These are phyloP conservation scores for Diachrysia chrysitis DNA, from an alignment of 2,888 invertebrate genomes.

Conservation along the genomic window DNA sequence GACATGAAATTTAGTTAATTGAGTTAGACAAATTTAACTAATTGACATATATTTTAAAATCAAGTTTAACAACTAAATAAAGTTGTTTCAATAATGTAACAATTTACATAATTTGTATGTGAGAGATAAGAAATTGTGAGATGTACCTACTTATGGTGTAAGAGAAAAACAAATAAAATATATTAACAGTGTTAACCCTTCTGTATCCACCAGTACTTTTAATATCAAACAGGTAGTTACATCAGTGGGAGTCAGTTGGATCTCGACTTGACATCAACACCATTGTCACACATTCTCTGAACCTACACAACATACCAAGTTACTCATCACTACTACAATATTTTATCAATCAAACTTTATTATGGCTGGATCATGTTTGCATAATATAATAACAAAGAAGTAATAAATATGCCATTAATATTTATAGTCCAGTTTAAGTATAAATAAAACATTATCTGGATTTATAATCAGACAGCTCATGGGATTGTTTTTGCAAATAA, in stretches of 20 bases:
- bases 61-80: too few relatives aligned
- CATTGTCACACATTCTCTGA: slow-evolving; percentile 42
- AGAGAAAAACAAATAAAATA: not conserved
- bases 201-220: slow-evolving; percentile 22
- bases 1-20: too few relatives aligned
- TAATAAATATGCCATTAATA: too few relatives aligned
- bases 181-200: slow-evolving; percentile 26
- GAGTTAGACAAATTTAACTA: too few relatives aligned
- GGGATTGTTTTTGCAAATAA: too few relatives aligned
- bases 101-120: too few relatives aligned
- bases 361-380: slow-evolving; percentile 8
- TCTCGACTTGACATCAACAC: slow-evolving; percentile 41
- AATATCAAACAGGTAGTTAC: slow-evolving; percentile 27
- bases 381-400: slow-evolving; percentile 5
- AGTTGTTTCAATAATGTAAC: too few relatives aligned
- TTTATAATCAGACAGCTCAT: not conserved
- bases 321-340: not conserved
- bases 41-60: too few relatives aligned
- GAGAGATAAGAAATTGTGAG: too few relatives aligned
- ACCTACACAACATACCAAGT: slow-evolving; percentile 16
- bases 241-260: slow-evolving; percentile 13
- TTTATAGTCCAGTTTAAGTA: not conserved
- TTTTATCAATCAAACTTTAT: slow-evolving; percentile 3
- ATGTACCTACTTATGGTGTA: too few relatives aligned
- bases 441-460: not conserved